A percentile compares a stretch with the other conserved stretches of the same genome.
phyloP scores from a whole-genome alignment of 2,797 vertebrate genomes.

The Myotis planiceps region DNA sequence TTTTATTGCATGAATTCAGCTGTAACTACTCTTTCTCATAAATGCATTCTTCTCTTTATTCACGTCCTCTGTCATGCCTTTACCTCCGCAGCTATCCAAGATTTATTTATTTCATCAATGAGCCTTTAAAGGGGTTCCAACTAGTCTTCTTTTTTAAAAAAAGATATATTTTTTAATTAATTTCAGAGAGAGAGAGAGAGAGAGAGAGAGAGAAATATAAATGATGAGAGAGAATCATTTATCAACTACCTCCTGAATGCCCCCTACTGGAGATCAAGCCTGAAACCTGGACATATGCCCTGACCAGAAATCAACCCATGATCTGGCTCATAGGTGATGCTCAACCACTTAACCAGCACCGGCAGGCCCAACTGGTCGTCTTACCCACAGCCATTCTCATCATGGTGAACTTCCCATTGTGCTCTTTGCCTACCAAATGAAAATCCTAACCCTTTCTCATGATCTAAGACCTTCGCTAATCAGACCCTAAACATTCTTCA shows the following conservation, averaged over 20 bases:
- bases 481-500: neutral
- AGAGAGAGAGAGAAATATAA: no score
- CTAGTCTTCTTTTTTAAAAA: no score
- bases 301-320: no score
- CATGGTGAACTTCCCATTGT: neutral
- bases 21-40: neutral
- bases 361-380: neutral
- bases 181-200: no score
- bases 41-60: neutral
- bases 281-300: no score
- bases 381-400: neutral
- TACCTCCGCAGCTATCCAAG: neutral
- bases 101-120: neutral
- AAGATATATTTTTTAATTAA: no score
- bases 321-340: no score
- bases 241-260: no score
- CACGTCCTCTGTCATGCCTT: neutral
- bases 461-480: neutral
- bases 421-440: neutral
- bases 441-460: neutral
- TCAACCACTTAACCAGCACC: no score
- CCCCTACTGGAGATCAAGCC: no score
- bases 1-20: neutral
- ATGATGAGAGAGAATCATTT: no score
- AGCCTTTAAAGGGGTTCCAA: neutral